Percentiles rank a stretch among this genome's conserved stretches.
phyloP scores from a whole-genome alignment of 2,888 invertebrate genomes.

The Yponomeuta sedellus region DNA sequence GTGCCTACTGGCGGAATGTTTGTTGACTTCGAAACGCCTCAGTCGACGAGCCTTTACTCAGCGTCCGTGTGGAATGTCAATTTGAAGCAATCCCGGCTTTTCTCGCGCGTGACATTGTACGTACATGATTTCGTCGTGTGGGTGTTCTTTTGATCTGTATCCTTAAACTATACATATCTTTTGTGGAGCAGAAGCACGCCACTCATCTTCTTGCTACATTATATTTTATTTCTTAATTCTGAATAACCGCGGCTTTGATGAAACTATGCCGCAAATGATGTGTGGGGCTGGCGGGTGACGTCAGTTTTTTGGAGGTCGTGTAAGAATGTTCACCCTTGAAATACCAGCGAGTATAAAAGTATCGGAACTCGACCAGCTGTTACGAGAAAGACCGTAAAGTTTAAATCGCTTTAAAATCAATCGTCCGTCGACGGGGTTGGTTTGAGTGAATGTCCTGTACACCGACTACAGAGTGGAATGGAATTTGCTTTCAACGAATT shows the following conservation, averaged over 20 bases:
- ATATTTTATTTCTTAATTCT: too few relatives aligned
- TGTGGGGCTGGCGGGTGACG: neutral
- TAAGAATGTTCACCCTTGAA: slow-evolving; percentile 16
- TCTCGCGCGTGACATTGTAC: neutral
- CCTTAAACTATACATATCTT: too few relatives aligned
- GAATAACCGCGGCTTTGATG: too few relatives aligned
- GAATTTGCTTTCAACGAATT: slow-evolving; percentile 9
- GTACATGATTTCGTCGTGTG: neutral
- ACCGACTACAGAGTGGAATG: slow-evolving; percentile 5
- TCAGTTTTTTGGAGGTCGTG: slow-evolving; percentile 6
- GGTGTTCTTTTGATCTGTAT: neutral
- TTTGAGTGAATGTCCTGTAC: neutral
- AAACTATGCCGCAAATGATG: neutral
- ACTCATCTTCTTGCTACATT: too few relatives aligned
- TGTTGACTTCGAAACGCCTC: too few relatives aligned
- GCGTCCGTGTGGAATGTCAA: too few relatives aligned
- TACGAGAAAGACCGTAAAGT: slow-evolving; percentile 11
- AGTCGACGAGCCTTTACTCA: too few relatives aligned
- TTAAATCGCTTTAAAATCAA: slow-evolving; percentile 12
- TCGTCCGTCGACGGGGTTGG: slow-evolving; percentile 9
- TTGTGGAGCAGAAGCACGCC: too few relatives aligned
- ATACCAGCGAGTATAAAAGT: slow-evolving; percentile 14
- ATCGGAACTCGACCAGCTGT: slow-evolving; percentile 14
- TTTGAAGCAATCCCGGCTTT: too few relatives aligned
- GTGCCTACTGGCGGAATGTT: too few relatives aligned